Evolutionary conservation across 2,113 vertebrate genomes (phyloP).

Genomic region (Vicugna pacos): DNA sequence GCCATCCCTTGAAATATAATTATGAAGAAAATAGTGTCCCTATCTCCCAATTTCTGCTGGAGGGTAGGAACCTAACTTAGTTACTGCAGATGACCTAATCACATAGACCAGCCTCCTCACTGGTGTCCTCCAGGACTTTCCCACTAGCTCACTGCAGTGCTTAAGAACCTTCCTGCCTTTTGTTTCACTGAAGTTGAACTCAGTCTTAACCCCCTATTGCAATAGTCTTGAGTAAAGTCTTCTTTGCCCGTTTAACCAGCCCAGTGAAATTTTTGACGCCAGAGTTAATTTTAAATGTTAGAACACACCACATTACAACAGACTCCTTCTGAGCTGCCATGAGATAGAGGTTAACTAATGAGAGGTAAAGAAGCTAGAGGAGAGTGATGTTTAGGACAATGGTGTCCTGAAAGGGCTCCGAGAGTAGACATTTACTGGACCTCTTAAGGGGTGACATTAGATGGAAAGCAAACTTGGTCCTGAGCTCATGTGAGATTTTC

Average conservation of each 20-base stretch:
- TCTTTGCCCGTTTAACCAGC: not conserved
- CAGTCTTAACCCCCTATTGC: not conserved
- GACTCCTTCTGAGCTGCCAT: not conserved
- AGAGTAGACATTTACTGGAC: not conserved
- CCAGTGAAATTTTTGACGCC: not conserved
- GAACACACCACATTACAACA: not conserved
- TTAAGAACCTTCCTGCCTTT: not conserved
- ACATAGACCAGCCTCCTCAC: no score
- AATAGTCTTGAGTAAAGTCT: not conserved
- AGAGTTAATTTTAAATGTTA: not conserved
- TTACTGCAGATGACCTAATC: not conserved
- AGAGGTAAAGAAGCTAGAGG: not conserved
- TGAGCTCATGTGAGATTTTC: not conserved
- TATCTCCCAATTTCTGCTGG: not conserved
- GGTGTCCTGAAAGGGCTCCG: not conserved
- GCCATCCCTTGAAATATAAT: not conserved
- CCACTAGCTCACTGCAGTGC: not conserved
- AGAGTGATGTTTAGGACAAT: not conserved
- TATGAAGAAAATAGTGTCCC: not conserved
- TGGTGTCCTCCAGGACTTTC: not conserved
- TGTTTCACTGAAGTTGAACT: not conserved
- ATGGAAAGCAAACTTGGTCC: not conserved
- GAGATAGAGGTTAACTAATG: not conserved
- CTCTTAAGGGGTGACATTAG: not conserved
- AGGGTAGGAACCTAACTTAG: not conserved